Conservation (phyloP, 2,113 vertebrate species). For the Rhabdomys dilectus region DNA sequence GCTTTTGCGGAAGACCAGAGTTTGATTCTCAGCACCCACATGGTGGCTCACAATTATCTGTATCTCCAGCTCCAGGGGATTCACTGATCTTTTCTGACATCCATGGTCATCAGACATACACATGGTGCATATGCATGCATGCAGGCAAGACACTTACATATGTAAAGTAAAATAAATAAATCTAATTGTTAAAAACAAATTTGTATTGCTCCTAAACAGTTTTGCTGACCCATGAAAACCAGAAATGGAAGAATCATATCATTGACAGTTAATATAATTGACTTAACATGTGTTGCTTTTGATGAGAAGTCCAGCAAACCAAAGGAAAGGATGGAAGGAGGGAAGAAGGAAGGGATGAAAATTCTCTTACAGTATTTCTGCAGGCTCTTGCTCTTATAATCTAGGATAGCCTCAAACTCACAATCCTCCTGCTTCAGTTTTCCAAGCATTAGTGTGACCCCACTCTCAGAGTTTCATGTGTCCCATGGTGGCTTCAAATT, state of each 20-base stretch:
- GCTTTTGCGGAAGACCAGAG: background rate
- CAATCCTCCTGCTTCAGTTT: background rate
- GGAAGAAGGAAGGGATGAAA: background rate
- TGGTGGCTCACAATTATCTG: background rate
- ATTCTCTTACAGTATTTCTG: too few species aligned
- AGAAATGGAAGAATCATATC: background rate
- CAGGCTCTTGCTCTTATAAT: background rate
- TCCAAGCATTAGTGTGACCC: too few species aligned
- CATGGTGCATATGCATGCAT: background rate
- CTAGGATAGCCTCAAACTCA: background rate
- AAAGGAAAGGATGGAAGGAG: background rate
- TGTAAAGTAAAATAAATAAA: background rate
- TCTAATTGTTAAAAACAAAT: background rate
- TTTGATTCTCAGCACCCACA: background rate
- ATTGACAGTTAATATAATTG: background rate
- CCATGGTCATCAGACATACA: background rate
- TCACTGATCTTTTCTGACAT: background rate
- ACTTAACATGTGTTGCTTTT: slow-evolving; percentile 28
- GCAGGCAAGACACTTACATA: background rate
- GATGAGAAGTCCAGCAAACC: background rate
- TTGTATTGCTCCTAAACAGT: background rate
- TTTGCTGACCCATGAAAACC: background rate
- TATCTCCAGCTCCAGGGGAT: background rate
- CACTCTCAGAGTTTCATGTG: background rate
- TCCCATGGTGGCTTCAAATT: background rate